phyloP scores from a whole-genome alignment of 1,140 invertebrate genomes.

The Heliconius congener region DNA sequence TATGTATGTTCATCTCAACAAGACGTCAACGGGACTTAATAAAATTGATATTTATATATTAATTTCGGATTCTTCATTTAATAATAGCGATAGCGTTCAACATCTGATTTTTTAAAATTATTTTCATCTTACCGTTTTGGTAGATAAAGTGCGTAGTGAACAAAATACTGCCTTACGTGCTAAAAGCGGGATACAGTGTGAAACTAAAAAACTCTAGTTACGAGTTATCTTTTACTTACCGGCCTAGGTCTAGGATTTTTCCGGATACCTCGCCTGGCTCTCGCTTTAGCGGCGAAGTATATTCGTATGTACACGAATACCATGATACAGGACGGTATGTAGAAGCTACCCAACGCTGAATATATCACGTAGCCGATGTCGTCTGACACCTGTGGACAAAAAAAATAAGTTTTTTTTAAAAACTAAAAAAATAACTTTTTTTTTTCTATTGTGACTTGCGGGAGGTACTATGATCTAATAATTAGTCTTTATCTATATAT shows the following conservation, averaged over 20 bases:
- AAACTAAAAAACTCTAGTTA: neutral
- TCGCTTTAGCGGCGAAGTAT: constrained; percentile 96
- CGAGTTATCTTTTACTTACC: constrained; percentile 58
- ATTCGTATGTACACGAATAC: constrained; percentile 99
- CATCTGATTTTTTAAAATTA: no score
- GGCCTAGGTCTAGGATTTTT: constrained; percentile 87
- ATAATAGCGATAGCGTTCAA: no score
- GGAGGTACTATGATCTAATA: neutral
- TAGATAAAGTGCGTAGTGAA: no score
- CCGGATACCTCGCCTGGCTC: constrained; percentile 91
- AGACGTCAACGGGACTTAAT: no score
- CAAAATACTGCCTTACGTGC: no score
- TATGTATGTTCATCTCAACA: no score
- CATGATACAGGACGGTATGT: constrained; percentile 99
- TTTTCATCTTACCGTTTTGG: no score
- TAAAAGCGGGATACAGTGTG: no score
- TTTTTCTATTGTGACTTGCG: no score
- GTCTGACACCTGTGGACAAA: constrained; percentile 91
- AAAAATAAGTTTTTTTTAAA: neutral
- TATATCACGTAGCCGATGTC: constrained; percentile 99
- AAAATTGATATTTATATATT: no score
- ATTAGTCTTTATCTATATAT: neutral
- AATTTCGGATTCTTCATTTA: no score
- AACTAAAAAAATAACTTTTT: no score
- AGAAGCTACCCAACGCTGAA: constrained; percentile 98